Evolutionary conservation across 2,113 vertebrate genomes (phyloP).

Genomic region (Corythaixoides concolor): DNA sequence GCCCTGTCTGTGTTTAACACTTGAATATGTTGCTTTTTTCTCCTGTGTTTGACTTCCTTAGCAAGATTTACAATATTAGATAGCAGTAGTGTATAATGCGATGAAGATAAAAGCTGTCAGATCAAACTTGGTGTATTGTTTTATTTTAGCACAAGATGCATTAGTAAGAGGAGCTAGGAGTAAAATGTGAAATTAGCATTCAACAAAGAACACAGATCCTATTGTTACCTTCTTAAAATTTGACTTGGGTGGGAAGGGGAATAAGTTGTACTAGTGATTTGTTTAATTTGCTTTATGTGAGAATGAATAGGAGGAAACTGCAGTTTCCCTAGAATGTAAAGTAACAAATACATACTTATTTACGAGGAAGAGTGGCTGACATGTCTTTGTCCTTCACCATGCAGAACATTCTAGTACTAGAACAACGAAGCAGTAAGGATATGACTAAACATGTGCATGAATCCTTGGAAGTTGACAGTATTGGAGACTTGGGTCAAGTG

Average conservation of each 20-base stretch:
- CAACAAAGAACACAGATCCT: neutral
- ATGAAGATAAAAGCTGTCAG: neutral
- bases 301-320: constrained; percentile 5
- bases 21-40: neutral
- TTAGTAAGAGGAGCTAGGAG: neutral
- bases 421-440: neutral
- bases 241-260: neutral
- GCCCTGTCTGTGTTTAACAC: neutral
- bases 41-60: neutral
- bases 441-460: neutral
- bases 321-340: neutral
- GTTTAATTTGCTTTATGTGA: constrained; percentile 2
- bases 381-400: neutral
- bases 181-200: neutral
- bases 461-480: neutral
- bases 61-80: neutral
- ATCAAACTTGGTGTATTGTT: neutral
- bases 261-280: neutral
- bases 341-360: neutral
- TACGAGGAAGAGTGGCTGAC: neutral
- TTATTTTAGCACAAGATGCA: neutral
- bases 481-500: neutral
- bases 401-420: neutral
- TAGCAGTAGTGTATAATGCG: fast-evolving
- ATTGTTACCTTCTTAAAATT: neutral